These are phyloP conservation scores for Sinocyclocheilus rhinocerous DNA, from an alignment of 2,113 vertebrate species.

Conservation along the genomic window DNA sequence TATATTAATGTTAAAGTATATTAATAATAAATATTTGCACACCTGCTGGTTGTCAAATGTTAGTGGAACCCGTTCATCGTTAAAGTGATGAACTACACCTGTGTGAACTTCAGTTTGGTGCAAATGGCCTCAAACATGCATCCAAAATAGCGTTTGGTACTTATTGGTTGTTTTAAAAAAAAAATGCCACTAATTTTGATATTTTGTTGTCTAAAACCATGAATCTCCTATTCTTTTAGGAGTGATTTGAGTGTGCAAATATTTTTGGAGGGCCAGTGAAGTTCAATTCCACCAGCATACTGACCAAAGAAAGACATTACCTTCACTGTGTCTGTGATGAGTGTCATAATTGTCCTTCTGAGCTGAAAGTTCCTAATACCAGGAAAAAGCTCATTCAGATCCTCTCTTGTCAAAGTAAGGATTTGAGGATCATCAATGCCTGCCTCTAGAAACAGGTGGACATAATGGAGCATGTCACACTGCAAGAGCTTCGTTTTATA, in stretches of 20 bases:
- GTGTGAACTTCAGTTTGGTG: background rate
- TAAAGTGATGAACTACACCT: background rate
- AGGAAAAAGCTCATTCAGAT: slow-evolving; percentile 46
- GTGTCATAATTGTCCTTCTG: slow-evolving; percentile 13
- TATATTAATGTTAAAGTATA: too few species aligned
- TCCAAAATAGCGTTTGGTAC: background rate
- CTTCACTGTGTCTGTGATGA: slow-evolving; percentile 13
- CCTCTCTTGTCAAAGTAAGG: slow-evolving; percentile 45
- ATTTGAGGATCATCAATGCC: slow-evolving; percentile 33
- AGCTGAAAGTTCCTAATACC: slow-evolving; percentile 38
- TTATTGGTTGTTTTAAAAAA: too few species aligned
- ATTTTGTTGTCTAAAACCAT: background rate
- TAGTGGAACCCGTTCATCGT: background rate
- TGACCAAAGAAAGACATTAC: background rate
- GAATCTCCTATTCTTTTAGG: background rate
- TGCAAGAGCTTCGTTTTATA: background rate
- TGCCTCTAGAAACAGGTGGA: slow-evolving; percentile 19
- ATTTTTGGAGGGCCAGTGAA: background rate
- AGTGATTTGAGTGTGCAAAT: background rate
- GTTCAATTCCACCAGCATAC: background rate
- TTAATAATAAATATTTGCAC: background rate
- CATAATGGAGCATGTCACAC: background rate
- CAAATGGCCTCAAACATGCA: background rate
- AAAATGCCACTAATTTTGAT: background rate
- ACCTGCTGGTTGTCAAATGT: background rate